Percentiles rank a stretch among this genome's conserved stretches.
phyloP scores from a whole-genome alignment of 1,140 invertebrate species.

The Bactericera cockerelli region DNA sequence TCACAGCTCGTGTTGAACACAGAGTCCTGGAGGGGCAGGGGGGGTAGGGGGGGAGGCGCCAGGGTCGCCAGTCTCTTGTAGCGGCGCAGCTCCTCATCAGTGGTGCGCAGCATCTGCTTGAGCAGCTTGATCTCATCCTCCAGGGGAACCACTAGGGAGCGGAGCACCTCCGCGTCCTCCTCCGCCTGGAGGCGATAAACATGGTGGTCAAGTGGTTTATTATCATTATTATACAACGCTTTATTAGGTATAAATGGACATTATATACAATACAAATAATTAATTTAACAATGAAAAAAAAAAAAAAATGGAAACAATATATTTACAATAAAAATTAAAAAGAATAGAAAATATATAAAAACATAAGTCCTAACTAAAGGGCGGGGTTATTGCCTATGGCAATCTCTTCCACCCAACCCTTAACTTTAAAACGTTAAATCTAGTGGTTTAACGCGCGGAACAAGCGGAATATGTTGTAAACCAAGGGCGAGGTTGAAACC shows the following conservation, averaged over 20 bases:
- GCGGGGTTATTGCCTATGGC: no score
- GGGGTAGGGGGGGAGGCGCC: neutral
- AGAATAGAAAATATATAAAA: no score
- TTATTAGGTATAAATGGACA: no score
- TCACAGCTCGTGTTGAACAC: constrained; percentile 1
- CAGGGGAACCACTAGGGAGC: constrained; percentile 73
- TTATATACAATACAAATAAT: no score
- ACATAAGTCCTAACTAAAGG: no score
- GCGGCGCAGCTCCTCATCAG: constrained; percentile 61
- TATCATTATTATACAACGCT: neutral
- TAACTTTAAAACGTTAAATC: neutral
- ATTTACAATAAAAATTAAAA: neutral
- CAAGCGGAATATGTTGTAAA: no score
- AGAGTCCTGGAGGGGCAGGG: neutral
- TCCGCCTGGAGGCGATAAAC: constrained; percentile 42
- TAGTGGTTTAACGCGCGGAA: neutral
- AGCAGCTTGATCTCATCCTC: constrained; percentile 82
- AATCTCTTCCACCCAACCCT: no score
- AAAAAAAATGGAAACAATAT: neutral
- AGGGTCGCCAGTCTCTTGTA: constrained; percentile 29
- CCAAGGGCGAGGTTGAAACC: no score
- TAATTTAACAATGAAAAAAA: no score
- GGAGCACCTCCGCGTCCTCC: constrained; percentile 77
- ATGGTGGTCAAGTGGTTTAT: neutral
- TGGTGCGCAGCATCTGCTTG: constrained; percentile 69